phyloP scores from a whole-genome alignment of 2,113 vertebrate species.

The Oenanthe oenanthe region DNA sequence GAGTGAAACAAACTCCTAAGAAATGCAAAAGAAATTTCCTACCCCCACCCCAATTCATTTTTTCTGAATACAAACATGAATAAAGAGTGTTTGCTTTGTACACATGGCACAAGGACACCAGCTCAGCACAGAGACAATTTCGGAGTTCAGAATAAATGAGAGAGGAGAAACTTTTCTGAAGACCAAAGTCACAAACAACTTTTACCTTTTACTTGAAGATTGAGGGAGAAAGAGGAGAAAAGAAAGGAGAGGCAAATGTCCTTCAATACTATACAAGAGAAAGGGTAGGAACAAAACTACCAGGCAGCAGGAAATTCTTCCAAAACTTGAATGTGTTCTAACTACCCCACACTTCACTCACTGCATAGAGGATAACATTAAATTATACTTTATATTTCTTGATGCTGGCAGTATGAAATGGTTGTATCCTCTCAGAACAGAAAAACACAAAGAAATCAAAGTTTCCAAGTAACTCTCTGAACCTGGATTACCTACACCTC shows the following conservation, averaged over 20 bases:
- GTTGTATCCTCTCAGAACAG: neutral
- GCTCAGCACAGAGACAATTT: neutral
- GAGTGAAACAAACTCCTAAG: neutral
- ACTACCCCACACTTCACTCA: neutral
- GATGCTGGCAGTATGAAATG: neutral
- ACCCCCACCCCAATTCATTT: fast-evolving
- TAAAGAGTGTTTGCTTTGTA: neutral
- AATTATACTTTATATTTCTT: neutral
- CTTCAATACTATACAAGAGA: neutral
- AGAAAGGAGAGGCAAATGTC: neutral
- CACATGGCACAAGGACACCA: neutral
- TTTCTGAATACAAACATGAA: neutral
- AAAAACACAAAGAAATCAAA: neutral
- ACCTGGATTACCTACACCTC: neutral
- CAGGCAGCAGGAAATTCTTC: neutral
- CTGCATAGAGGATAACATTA: neutral
- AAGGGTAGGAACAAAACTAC: neutral
- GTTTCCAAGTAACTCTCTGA: neutral
- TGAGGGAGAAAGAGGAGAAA: neutral
- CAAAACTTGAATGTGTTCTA: neutral
- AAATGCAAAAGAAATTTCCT: neutral
- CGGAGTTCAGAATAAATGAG: neutral
- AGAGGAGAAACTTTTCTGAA: neutral
- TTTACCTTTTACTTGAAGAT: neutral
- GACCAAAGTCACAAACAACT: neutral